Base-by-base conservation (phyloP, 2,888 invertebrate species). In the Bembecia ichneumoniformis region DNA sequence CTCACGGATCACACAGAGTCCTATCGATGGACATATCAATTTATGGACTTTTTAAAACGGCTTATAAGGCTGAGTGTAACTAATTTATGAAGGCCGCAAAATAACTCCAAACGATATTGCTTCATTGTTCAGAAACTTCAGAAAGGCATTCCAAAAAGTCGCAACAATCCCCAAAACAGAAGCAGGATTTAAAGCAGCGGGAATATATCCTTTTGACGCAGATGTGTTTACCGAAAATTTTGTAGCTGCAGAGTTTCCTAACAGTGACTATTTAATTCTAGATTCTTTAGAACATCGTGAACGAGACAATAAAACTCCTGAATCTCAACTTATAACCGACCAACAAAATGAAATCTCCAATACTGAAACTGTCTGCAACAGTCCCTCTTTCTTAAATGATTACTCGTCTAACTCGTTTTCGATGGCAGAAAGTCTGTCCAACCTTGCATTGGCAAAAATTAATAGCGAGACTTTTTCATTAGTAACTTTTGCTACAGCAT, bases 21-120 rank as follows among this genome's bases (percentile, higher is more conserved):
- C 64, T 63, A 49, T 58, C 59, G 9, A 34, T 64, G 20, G 62
- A 62, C 53, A 54, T 64, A 35, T 54, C 56, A 5, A n/a, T 56
- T n/a, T 54, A 47, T 44, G 52, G 52, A 2, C 53, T 49, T 35
- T 40, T 55, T n/a, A 55, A 55, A 49, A 45, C 49, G 3, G 51
- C 50, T 1, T 55, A 52, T 36, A 50, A 50, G 13, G n/a, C 40
- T 35, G 52, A 52, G 43, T 50, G 49, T 15, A 43, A 51, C 15
- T 11, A 43, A 3, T 51, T 43, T 3, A 47, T 50, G 47, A 47
- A 7, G 47, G 35, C 44, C 17, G 14, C 11, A 46, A 49, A 16
- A 54, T 55, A 9, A 35, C 47, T n/a, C 49, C 28, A 46, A 46
- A 36, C 17, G 53, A 54, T 20, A 17, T 55, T 10, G 55, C 50